Conservation (phyloP, 2,888 invertebrate genomes). For the Noctua comes region DNA sequence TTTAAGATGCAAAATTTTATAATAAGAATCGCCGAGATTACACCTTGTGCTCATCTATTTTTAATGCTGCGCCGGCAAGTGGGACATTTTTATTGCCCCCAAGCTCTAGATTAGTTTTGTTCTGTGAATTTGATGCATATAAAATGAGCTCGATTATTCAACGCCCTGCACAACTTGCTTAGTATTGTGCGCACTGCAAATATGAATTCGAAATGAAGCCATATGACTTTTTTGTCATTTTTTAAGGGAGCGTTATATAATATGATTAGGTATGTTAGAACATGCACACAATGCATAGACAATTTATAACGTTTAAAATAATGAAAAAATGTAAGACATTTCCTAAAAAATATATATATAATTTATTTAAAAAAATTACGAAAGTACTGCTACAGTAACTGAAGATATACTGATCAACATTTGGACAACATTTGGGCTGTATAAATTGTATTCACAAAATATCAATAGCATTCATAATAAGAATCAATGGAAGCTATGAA, state of each 20-base stretch:
- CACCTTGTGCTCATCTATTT: conserved; percentile 89
- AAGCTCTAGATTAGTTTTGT: conserved; percentile 89
- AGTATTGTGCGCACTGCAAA: conserved; percentile 74
- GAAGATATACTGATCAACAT: not conserved
- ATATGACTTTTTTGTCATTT: conserved; percentile 69
- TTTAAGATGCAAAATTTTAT: conserved; percentile 88
- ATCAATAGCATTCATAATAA: conserved; percentile 27
- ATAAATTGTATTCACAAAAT: conserved; percentile 20
- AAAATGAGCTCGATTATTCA: conserved; percentile 89
- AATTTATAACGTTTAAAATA: not conserved
- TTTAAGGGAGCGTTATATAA: conserved; percentile 1
- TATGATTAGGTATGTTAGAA: not conserved
- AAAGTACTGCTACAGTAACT: not conserved
- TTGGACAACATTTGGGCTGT: conserved; percentile 8
- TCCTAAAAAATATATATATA: too few relatives aligned
- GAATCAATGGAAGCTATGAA: conserved; percentile 38
- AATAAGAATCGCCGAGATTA: conserved; percentile 88
- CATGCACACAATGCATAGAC: too few relatives aligned
- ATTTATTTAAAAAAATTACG: too few relatives aligned
- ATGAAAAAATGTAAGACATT: not conserved
- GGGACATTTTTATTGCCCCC: conserved; percentile 89
- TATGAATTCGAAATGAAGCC: conserved; percentile 84
- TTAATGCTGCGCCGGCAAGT: conserved; percentile 84
- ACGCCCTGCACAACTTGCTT: conserved; percentile 82
- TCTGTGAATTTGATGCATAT: conserved; percentile 90